Evolutionary conservation across 2,888 invertebrate genomes (phyloP), one percentile per base, ranked within the genome.

Genomic region (Polymixis flavicincta): DNA sequence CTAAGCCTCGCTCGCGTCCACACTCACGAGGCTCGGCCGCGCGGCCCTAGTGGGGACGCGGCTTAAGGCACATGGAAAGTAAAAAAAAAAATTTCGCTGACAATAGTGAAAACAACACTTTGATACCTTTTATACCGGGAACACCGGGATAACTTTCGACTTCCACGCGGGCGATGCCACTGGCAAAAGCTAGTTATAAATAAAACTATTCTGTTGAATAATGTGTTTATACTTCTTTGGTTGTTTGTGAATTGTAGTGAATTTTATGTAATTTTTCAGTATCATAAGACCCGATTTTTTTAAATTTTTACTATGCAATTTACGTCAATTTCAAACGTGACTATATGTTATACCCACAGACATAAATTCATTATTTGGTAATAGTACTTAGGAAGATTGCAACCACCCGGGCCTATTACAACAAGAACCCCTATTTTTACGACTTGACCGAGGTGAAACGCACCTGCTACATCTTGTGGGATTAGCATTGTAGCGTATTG

Each of bases 401-500:
- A 37, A 50, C 8, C 14, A 72, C 28, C 6, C 2, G 13, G 19
- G 4, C n/a, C 42, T 71, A 50, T 50, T 54, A 32, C 42, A 42
- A 42, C 45, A 59, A 14, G 14, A 78, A 66, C 60, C 37, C 48
- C 9, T 45, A 48, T 32, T 68, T 80, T 81, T 79, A 78, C n/a
- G 81, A 78, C 74, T 19, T 25, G n/a, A 4, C 0, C 6, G 2
- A 63, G 19, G 60, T n/a, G 2, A 63, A 61, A 37, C 32, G 19
- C 78, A 80, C 45, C 74, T 81, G 81, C 28, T 74, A 32, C 57
- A 68, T 17, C 14, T 63, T 74, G 45, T 65, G 54, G 13, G 6
- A 50, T 57, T 52, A 64, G 13, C 45, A 37, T 45, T 42, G n/a
- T 11, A 63, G 42, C 19, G 0, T n/a, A 25, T 55, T 71, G 32